Base-by-base conservation (phyloP, 2,113 vertebrate species). In the Aspidoscelis tigris region DNA sequence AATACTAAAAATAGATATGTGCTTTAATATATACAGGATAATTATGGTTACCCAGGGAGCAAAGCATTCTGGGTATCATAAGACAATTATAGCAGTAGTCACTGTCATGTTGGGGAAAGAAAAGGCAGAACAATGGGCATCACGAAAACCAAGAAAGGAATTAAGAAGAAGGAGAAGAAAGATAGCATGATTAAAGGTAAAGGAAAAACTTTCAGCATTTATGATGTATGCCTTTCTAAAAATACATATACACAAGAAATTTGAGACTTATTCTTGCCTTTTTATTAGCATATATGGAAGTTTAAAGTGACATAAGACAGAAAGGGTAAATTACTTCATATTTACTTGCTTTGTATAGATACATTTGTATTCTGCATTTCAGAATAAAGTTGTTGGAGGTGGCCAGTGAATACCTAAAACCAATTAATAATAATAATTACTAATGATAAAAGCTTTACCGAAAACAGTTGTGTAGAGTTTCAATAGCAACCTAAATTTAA, bases 1-100 rank as follows among this genome's bases (percentile, higher is more conserved):
- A 86, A 86, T 82, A 84, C 89, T 91, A 82, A 78, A 91, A 87
- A 90, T 91, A 92, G 77, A 74, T 78, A 87, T 69, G 81, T 65
- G 43, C 76, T 78, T 87, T 87, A 74, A 87, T 18, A 79, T 83
- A 78, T 24, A 78, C 47, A 77, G 47, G 3, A 88, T 73, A 33
- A 55, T 74, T 79, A 66, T 50, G 39, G 50, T 71, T 84, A 86
- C 81, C 50, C 65, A 26, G 81, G 33, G 16, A 74, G 84, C 79
- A 58, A 20, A 68, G 70, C 65, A 83, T 66, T 55, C 11, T 87
- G 69, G 61, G 64, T 68, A 69, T 22, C 5, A 64, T 55, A 87
- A 85, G 89, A 58, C 76, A 87, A 87, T 61, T 71, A 82, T 33
- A 68, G 80, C 76, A 82, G 82, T 73, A 83, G 70, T 83, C 61